Conservation (phyloP, 2,113 vertebrate genomes). For the Gnathonemus longibarbis region DNA sequence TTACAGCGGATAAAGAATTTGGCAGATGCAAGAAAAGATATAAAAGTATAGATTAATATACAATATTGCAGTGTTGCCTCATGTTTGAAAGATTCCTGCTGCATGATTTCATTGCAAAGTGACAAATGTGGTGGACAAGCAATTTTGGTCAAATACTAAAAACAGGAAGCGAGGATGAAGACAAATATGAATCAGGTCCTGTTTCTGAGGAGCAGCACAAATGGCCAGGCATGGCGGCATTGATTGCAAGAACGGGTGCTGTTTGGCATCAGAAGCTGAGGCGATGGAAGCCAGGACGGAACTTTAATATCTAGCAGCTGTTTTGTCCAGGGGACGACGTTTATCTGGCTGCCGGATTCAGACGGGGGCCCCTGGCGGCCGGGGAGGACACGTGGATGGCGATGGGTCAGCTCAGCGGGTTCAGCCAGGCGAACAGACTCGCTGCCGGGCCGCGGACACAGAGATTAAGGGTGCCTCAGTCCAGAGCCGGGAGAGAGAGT, state of each 20-base stretch:
- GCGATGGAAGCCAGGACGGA: slow-evolving; percentile 43
- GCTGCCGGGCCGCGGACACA: slow-evolving; percentile 43
- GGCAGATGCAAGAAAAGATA: background rate
- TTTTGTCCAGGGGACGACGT: slow-evolving; percentile 45
- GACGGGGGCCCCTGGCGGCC: slow-evolving; percentile 24
- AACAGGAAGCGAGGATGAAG: background rate
- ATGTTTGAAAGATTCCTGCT: background rate
- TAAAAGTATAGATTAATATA: background rate
- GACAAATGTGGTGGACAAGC: background rate
- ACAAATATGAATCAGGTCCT: background rate
- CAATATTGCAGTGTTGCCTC: background rate
- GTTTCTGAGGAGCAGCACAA: background rate
- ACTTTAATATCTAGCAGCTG: slow-evolving; percentile 51
- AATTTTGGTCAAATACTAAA: background rate
- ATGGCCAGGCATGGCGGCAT: background rate
- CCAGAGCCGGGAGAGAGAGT: background rate
- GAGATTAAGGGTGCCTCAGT: slow-evolving; percentile 39
- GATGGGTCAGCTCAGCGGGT: slow-evolving; percentile 43
- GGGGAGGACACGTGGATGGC: slow-evolving; percentile 38
- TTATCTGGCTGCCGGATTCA: slow-evolving; percentile 38
- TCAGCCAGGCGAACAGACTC: slow-evolving; percentile 54
- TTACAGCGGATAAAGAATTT: background rate
- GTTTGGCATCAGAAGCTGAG: background rate
- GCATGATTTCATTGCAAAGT: background rate
- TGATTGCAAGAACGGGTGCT: background rate